These are phyloP conservation scores for Haemorhous mexicanus DNA, from an alignment of 2,113 vertebrate species.

Conservation along the genomic window DNA sequence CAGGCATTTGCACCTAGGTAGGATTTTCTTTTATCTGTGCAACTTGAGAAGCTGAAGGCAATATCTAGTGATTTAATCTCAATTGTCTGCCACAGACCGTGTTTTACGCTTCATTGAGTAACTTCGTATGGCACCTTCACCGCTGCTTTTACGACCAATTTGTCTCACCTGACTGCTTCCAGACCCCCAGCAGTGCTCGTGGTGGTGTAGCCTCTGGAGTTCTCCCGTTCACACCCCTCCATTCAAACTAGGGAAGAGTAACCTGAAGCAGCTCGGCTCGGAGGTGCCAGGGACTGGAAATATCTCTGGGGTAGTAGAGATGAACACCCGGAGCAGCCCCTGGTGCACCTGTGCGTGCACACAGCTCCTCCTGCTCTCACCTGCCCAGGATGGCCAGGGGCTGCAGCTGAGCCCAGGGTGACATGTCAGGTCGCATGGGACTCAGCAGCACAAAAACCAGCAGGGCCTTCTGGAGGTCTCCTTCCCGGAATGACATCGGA, in stretches of 20 bases:
- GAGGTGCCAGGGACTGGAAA: background rate
- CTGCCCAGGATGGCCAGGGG: background rate
- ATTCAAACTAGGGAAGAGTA: background rate
- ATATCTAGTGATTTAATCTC: background rate
- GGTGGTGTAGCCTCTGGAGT: background rate
- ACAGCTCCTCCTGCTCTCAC: background rate
- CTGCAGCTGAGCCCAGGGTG: background rate
- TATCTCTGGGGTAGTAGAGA: background rate
- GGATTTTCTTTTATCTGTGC: background rate
- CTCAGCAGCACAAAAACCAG: background rate
- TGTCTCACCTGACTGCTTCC: background rate
- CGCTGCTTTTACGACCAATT: background rate
- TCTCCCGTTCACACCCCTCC: background rate
- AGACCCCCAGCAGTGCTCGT: background rate
- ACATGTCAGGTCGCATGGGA: rapidly evolving
- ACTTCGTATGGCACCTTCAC: background rate
- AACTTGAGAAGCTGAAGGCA: background rate
- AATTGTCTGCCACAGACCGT: background rate
- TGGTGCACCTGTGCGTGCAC: rapidly evolving
- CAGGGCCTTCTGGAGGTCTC: background rate
- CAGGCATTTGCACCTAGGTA: background rate
- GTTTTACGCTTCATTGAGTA: background rate
- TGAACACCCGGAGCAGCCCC: background rate
- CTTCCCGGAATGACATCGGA: background rate
- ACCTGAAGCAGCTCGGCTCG: background rate